A percentile compares a stretch with the other conserved stretches of the same genome.
Evolutionary conservation across 2,888 invertebrate species (phyloP).

Genomic region (Philhelius pedissequus): DNA sequence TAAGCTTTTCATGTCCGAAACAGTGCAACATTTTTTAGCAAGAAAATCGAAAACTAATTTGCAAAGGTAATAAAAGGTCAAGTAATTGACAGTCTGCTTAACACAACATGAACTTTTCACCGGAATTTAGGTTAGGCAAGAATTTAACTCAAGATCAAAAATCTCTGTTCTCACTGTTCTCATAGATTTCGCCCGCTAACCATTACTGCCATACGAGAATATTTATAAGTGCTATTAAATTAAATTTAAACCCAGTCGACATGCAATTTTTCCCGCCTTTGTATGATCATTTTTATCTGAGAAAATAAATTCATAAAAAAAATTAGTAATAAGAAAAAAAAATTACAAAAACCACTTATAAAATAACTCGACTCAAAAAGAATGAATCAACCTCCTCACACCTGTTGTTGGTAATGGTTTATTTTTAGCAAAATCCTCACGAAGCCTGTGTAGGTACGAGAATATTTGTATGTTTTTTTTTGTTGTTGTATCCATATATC

Average conservation of each 20-base stretch:
- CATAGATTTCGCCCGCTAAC: not conserved
- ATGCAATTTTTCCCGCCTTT: conserved; percentile 46
- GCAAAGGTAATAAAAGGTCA: too few species aligned
- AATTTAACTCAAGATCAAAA: not conserved
- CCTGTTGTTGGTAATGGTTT: conserved; percentile 50
- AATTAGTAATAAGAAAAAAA: not conserved
- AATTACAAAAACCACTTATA: conserved; percentile 11
- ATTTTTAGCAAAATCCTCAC: conserved; percentile 50
- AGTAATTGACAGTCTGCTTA: too few species aligned
- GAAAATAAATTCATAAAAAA: conserved; percentile 1
- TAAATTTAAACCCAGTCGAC: conserved; percentile 1
- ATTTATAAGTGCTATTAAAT: not conserved
- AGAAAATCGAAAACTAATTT: too few species aligned
- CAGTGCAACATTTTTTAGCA: too few species aligned
- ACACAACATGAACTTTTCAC: not conserved
- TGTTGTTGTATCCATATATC: too few species aligned
- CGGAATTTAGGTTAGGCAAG: not conserved
- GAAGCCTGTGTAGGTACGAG: not conserved
- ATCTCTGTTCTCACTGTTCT: not conserved
- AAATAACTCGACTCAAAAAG: conserved; percentile 27
- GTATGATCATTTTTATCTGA: conserved; percentile 31
- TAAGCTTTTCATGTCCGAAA: too few species aligned
- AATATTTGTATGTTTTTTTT: not conserved
- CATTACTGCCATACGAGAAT: not conserved
- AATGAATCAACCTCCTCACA: conserved; percentile 58